Percentiles rank a stretch among this genome's conserved stretches.
phyloP scores from a whole-genome alignment of 2,113 vertebrate genomes.

The Platichthys flesus region DNA sequence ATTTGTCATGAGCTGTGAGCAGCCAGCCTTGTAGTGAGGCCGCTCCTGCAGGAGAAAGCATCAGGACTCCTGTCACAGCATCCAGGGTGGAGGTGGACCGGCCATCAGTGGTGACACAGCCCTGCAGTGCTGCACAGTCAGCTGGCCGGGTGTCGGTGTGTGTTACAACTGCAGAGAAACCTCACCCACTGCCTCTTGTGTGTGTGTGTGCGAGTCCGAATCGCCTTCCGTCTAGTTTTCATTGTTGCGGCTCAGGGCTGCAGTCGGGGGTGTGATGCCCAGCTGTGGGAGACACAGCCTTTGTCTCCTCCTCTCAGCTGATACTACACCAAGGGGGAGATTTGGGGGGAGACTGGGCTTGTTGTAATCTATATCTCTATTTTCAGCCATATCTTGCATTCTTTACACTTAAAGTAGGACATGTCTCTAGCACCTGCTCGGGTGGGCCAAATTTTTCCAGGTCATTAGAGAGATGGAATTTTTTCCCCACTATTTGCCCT shows the following conservation, averaged over 20 bases:
- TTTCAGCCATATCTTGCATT: not conserved
- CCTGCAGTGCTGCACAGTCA: not conserved
- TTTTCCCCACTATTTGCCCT: not conserved
- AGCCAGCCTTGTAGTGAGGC: conserved; percentile 33
- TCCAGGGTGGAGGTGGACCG: conserved; percentile 49
- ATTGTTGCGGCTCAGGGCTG: conserved; percentile 73
- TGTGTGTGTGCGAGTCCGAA: conserved; percentile 21
- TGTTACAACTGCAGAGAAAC: conserved; percentile 63
- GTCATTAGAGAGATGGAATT: not conserved
- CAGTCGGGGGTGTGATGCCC: conserved; percentile 67
- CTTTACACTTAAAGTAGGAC: conserved; percentile 16
- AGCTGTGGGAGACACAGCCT: conserved; percentile 64
- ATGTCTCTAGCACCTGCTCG: not conserved
- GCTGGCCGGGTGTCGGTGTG: conserved; percentile 40
- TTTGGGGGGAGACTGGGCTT: not conserved
- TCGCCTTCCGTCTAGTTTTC: conserved; percentile 55
- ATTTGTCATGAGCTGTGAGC: conserved; percentile 63
- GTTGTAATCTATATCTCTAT: not conserved
- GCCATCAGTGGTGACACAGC: conserved; percentile 15
- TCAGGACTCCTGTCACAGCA: conserved; percentile 38
- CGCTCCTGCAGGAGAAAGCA: conserved; percentile 36
- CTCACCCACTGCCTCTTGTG: conserved; percentile 31
- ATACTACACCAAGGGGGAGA: conserved; percentile 21
- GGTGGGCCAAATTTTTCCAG: not conserved
- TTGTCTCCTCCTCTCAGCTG: conserved; percentile 68